Evolutionary conservation across 2,888 invertebrate genomes (phyloP), one percentile per base, ranked within the genome.

Genomic region (Diabrotica balteata): DNA sequence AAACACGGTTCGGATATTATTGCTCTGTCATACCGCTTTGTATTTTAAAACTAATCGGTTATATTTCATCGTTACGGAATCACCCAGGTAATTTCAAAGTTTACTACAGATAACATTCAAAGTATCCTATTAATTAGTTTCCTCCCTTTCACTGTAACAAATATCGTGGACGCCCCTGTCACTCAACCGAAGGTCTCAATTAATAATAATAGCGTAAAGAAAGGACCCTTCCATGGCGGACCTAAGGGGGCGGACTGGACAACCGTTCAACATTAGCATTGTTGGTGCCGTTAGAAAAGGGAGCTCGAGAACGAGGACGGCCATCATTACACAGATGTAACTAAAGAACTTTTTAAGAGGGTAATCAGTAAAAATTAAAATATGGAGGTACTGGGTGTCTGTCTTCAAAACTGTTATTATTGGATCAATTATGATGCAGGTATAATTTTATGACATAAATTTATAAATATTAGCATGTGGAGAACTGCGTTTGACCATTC

Each of bases 241-340:
- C 73, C 67, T 59, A 58, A 72, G 73, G 75, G 78, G 78, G 76
- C 78, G 78, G 76, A 76, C 76, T 76, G 77, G 77, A 76, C 78
- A 77, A 74, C 77, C 76, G 76, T 73, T 75, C 76, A 73, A 74
- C 76, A 77, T 79, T 78, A 78, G 77, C 75, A 78, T 79, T 78
- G 78, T 71, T 71, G 67, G 72, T 64, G 63, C 70, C 63, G 60
- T 68, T 63, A 60, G 59, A 63, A 54, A 62, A 63, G 72, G 67
- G 68, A 66, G 52, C 66, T 58, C 54, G 42, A 57, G 54, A 54
- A 4, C 32, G 32, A 32, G 53, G 53, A 53, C 63, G 57, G 50
- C 54, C 57, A 50, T 57, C 17, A 61, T 46, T 51, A 22, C 44
- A 51, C 44, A 32, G 53, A 61, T 52, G 45, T 44, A 44, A 52